Conservation (phyloP, 2,888 invertebrate genomes). For the Nysson spinosus region DNA sequence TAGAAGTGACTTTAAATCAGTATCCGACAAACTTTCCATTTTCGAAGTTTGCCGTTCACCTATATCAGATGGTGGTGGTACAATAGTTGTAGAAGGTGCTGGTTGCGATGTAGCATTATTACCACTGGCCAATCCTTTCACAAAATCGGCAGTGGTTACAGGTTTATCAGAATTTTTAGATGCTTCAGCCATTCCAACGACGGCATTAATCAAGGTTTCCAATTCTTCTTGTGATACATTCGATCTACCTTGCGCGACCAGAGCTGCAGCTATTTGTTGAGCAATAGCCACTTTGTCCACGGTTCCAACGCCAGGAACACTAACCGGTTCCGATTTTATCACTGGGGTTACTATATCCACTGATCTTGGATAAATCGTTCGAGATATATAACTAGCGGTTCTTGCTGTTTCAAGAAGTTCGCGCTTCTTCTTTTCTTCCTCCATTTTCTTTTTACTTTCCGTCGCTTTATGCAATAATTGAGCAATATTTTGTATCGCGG, state of each 20-base stretch:
- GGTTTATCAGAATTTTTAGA: slow-evolving; percentile 79
- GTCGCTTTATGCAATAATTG: slow-evolving; percentile 84
- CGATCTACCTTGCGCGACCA: slow-evolving; percentile 88
- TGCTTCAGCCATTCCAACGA: slow-evolving; percentile 85
- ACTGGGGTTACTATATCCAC: slow-evolving; percentile 53
- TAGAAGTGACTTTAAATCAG: slow-evolving; percentile 87
- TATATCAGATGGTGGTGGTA: slow-evolving; percentile 1
- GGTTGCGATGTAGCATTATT: slow-evolving; percentile 25
- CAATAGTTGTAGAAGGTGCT: not conserved
- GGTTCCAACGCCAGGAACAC: slow-evolving; percentile 85
- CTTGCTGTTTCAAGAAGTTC: slow-evolving; percentile 66
- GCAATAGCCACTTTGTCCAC: slow-evolving; percentile 90
- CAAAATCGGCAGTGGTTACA: slow-evolving; percentile 79
- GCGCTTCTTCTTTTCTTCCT: slow-evolving; percentile 71
- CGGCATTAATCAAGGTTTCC: slow-evolving; percentile 88
- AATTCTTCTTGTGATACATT: slow-evolving; percentile 89
- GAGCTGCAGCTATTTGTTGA: slow-evolving; percentile 87
- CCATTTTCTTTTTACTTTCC: slow-evolving; percentile 78
- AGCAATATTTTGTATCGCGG: slow-evolving; percentile 87
- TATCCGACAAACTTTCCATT: slow-evolving; percentile 88
- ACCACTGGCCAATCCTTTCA: slow-evolving; percentile 71
- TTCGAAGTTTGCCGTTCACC: slow-evolving; percentile 69
- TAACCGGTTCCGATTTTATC: slow-evolving; percentile 78
- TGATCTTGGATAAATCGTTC: slow-evolving; percentile 62
- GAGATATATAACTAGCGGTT: slow-evolving; percentile 53